Evolutionary conservation across 2,113 vertebrate genomes (phyloP), one percentile per base, ranked within the genome.

Genomic region (Regulus satrapa): DNA sequence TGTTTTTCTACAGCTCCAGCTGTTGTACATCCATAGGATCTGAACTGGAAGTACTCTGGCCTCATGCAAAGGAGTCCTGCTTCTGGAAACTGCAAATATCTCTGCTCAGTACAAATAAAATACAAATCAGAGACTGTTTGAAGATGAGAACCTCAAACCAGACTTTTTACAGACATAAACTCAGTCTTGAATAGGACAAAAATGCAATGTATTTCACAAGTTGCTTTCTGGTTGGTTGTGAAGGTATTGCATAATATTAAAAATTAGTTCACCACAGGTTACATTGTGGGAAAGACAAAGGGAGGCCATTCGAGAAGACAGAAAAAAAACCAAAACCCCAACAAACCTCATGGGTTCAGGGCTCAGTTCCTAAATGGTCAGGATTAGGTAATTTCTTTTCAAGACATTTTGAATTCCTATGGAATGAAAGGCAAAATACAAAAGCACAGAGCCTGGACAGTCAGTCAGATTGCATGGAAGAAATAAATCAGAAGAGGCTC

Each of bases 401-500:
- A 43, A 94, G 19, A 21, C 15, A 41, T 45, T 81, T 91, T 64
- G 61, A 59, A 55, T 71, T 77, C 55, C 40, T 51, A 13, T 41
- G n/a, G 36, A 84, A 56, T 45, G 20, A 58, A 77, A 59, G 59
- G 18, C 29, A 63, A 31, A 52, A 63, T 31, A 48, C 26, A 61
- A 72, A 89, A 69, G 51, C 62, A 58, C 48, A 80, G 61, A 78
- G 21, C 32, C 48, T 71, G 82, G 64, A 69, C 48, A n/a, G 8
- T n/a, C 52, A 69, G 41, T 52, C 69, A 88, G 82, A 29, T 25
- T 43, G 23, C 5, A 14, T 14, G 28, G 49, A 48, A 77, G 74
- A 83, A 90, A 95, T 94, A 93, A 94, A 92, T 49, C 78, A 92
- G 67, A 74, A 63, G 56, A 10, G 75, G 21, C 15, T 73, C 32